These are phyloP conservation scores for Sapayoa aenigma DNA, from an alignment of 2,113 vertebrate species.

Conservation along the genomic window DNA sequence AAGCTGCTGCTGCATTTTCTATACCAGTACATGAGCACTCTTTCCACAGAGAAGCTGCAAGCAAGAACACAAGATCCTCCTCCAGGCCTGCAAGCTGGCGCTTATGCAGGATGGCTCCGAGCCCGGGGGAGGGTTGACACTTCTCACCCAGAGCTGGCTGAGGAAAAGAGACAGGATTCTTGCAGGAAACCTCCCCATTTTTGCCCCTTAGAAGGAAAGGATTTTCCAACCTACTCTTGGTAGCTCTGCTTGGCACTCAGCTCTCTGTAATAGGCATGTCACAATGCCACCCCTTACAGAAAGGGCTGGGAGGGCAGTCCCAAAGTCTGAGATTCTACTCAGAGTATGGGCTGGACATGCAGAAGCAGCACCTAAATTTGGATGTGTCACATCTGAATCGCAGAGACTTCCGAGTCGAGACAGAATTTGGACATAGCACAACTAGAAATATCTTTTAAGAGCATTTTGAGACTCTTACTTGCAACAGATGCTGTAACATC, in stretches of 20 bases:
- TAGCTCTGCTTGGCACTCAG: background rate
- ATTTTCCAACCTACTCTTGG: background rate
- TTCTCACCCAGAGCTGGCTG: background rate
- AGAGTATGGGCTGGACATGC: rapidly evolving
- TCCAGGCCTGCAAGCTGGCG: background rate
- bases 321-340: background rate
- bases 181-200: background rate
- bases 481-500: background rate
- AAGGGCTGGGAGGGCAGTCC: background rate
- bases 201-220: background rate
- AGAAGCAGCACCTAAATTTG: background rate
- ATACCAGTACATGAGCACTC: background rate
- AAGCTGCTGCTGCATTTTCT: background rate
- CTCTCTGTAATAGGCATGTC: rapidly evolving
- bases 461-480: background rate
- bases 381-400: background rate
- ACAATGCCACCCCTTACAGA: background rate
- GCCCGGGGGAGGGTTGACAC: background rate
- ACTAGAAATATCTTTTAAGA: background rate
- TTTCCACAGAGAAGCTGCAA: background rate
- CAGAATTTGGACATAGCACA: background rate
- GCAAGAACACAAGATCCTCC: background rate
- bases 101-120: rapidly evolving
- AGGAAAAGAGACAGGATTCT: background rate
- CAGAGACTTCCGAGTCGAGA: background rate